Conservation (phyloP, 2,888 invertebrate genomes). For the Blastobasis lacticolella region DNA sequence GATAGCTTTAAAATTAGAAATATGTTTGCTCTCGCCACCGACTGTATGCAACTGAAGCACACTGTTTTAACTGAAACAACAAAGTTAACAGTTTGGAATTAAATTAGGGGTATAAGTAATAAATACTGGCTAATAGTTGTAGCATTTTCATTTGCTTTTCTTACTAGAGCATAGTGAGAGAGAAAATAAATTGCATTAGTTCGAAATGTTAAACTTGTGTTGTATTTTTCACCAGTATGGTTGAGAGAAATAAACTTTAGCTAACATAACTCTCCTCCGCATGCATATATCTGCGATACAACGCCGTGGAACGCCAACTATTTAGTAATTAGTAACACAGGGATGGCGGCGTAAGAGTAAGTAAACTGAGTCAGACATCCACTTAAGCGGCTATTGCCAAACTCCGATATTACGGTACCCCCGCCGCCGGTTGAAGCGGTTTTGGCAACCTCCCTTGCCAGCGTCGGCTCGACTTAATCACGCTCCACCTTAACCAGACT, state of each 20-base stretch:
- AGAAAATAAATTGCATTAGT: too few species aligned
- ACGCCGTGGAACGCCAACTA: too few species aligned
- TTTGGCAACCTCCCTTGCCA: conserved; percentile 58
- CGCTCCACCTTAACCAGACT: conserved; percentile 54
- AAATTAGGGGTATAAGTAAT: conserved; percentile 15
- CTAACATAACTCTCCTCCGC: too few species aligned
- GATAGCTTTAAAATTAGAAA: conserved; percentile 11
- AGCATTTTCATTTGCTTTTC: conserved; percentile 29
- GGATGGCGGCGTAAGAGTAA: neutral
- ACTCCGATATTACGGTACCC: conserved; percentile 46
- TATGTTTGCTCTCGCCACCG: conserved; percentile 5
- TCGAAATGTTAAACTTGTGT: too few species aligned
- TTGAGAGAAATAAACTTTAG: too few species aligned
- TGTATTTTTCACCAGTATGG: too few species aligned
- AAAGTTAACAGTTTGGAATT: conserved; percentile 5
- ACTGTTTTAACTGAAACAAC: conserved; percentile 6
- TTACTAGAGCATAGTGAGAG: neutral
- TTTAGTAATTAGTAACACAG: too few species aligned
- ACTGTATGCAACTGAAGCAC: conserved; percentile 12
- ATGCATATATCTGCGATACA: too few species aligned
- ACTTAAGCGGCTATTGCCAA: conserved; percentile 45
- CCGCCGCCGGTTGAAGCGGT: conserved; percentile 51
- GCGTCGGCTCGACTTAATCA: conserved; percentile 59
- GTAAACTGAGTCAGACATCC: conserved; percentile 26
- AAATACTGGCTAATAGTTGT: conserved; percentile 22